Percentiles rank a stretch among this genome's conserved stretches.
phyloP scores from a whole-genome alignment of 1,140 invertebrate genomes.

The Bombus sylvicola region DNA sequence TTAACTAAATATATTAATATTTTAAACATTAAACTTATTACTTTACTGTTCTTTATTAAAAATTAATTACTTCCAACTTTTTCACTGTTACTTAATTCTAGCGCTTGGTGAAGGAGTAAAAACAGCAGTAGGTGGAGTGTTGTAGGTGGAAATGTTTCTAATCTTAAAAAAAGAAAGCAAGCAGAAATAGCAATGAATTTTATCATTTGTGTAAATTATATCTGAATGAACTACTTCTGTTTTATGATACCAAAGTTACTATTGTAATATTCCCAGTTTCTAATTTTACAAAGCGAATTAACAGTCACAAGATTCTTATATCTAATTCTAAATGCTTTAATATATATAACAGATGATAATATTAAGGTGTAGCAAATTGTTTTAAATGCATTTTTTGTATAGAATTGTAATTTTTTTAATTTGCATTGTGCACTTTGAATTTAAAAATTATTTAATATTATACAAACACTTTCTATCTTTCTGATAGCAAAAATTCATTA shows the following conservation, averaged over 20 bases:
- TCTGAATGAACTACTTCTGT: not conserved
- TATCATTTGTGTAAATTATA: slow-evolving; percentile 9
- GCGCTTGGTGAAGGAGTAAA: slow-evolving; percentile 56
- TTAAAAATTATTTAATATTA: too few relatives aligned
- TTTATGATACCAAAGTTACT: slow-evolving; percentile 22
- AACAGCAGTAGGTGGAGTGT: slow-evolving; percentile 57
- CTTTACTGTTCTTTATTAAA: slow-evolving; percentile 63
- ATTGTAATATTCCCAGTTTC: slow-evolving; percentile 1
- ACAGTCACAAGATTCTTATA: slow-evolving; percentile 18
- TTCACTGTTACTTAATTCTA: slow-evolving; percentile 67
- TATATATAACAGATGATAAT: not conserved
- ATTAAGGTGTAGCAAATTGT: slow-evolving; percentile 5
- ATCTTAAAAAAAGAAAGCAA: slow-evolving; percentile 10
- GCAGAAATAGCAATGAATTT: slow-evolving; percentile 19
- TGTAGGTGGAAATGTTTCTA: slow-evolving; percentile 61
- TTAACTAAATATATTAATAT: slow-evolving; percentile 58
- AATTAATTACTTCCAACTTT: slow-evolving; percentile 64
- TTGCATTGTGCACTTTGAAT: not conserved
- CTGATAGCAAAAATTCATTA: not conserved
- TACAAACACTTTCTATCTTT: not conserved
- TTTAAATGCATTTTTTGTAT: slow-evolving; percentile 30
- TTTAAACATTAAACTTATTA: slow-evolving; percentile 64
- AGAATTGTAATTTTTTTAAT: not conserved
- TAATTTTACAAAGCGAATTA: slow-evolving; percentile 21
- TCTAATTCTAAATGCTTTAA: slow-evolving; percentile 19